phyloP scores from a whole-genome alignment of 1,140 invertebrate genomes.

The Anoplophora glabripennis region DNA sequence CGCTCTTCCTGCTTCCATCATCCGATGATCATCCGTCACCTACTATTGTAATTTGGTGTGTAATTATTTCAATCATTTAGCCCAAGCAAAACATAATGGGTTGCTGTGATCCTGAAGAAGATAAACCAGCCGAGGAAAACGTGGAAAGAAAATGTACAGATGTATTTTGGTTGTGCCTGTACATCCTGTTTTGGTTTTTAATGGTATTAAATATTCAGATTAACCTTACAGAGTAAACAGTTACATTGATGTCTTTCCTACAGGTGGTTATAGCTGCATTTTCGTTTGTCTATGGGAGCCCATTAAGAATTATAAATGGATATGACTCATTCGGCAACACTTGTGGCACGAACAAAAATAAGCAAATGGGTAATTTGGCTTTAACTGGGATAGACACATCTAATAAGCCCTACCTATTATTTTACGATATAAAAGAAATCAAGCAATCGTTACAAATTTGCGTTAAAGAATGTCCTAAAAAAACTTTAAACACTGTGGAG shows the following conservation, averaged over 20 bases:
- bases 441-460: slow-evolving; percentile 81
- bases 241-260: slow-evolving; percentile 8
- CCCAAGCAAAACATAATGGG: slow-evolving; percentile 28
- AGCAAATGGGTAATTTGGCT: slow-evolving; percentile 68
- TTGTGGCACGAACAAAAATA: slow-evolving; percentile 80
- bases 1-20: too few species aligned
- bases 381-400: slow-evolving; percentile 78
- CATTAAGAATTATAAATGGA: slow-evolving; percentile 82
- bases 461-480: slow-evolving; percentile 81
- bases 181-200: slow-evolving; percentile 81
- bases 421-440: slow-evolving; percentile 75
- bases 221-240: too few species aligned
- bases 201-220: slow-evolving; percentile 63
- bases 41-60: too few species aligned
- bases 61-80: too few species aligned
- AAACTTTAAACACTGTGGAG: slow-evolving; percentile 58
- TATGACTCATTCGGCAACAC: slow-evolving; percentile 96
- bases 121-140: slow-evolving; percentile 39
- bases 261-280: slow-evolving; percentile 84
- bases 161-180: slow-evolving; percentile 78
- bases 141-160: slow-evolving; percentile 76
- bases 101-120: slow-evolving; percentile 40
- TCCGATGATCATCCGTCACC: too few species aligned
- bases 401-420: slow-evolving; percentile 79
- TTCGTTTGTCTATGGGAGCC: slow-evolving; percentile 86